Evolutionary conservation across 37 sponge, comb jelly and placozoan species (phyloP), one percentile per base, ranked within the genome.

Genomic region (Eunapius fragilis): DNA sequence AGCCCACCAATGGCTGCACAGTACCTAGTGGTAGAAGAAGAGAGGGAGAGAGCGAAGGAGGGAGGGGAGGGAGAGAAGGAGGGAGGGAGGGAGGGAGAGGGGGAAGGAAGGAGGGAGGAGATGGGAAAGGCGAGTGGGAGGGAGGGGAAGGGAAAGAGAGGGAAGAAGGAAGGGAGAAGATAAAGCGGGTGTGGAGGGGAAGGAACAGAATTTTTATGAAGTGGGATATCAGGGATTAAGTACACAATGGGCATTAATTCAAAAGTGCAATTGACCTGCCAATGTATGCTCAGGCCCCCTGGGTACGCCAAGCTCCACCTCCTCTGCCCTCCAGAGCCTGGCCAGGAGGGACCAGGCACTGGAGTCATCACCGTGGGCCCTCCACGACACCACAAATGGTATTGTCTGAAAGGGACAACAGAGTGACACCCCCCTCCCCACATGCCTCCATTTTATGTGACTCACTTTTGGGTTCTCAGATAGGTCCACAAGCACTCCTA

Each of bases 401-500:
- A 97, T 87, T 47, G 98, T 89, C 96, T 94, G 71, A 26, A 70
- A 25, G 67, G 37, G 68, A 22, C 1, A 10, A 47, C 68, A 23
- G n/a, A 48, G 17, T 5, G 27, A 47, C 30, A 41, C 31, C 49
- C 74, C 72, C 76, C 26, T 4, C 12, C 78, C 33, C 69, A 27
- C 83, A 70, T 72, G 32, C 31, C 79, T 80, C 45, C 70, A 70
- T 75, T 82, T 70, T 31, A 81, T 71, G 0, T 71, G 36, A 31
- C 41, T 68, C 38, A 94, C 98, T 87, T 95, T 91, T 31, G 90
- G 80, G 69, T 96, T 95, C 68, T 99, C 99, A 90, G 92, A 97
- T 76, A 99, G 89, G 74, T 99, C 99, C 31, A 95, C 92, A n/a
- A 99, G 75, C 25, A 92, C 91, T 38, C 97, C 97, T 48, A 99